Percentiles rank a stretch among this genome's conserved stretches.
These are phyloP conservation scores for Dinothrombium tinctorium DNA, from an alignment of 1,140 invertebrate genomes.

Conservation along the genomic window DNA sequence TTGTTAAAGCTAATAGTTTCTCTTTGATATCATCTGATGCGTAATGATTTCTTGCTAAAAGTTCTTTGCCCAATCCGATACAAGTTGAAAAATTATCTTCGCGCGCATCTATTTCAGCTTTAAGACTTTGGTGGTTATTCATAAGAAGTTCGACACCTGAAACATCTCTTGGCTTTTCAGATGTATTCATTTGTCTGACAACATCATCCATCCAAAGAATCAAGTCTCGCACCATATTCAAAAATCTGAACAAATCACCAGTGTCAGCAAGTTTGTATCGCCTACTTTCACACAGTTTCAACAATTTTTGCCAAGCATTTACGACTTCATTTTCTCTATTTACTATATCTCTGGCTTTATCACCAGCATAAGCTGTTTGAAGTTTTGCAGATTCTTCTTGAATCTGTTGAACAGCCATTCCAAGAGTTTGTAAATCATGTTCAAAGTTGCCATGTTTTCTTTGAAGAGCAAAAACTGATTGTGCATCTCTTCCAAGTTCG, in stretches of 20 bases:
- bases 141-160: conserved; percentile 94
- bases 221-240: conserved; percentile 84
- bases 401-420: conserved; percentile 70
- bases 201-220: conserved; percentile 99
- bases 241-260: conserved; percentile 88
- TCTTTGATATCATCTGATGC: conserved; percentile 73
- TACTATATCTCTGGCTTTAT: conserved; percentile 84
- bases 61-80: conserved; percentile 79
- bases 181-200: conserved; percentile 87
- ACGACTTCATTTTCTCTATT: conserved; percentile 82
- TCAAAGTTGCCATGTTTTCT: conserved; percentile 87
- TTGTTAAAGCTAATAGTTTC: conserved; percentile 66
- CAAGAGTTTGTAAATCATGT: conserved; percentile 75
- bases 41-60: conserved; percentile 81
- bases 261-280: conserved; percentile 68
- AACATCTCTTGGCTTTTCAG: conserved; percentile 90
- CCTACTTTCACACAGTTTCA: conserved; percentile 57
- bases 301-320: conserved; percentile 77
- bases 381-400: conserved; percentile 72
- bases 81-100: conserved; percentile 92
- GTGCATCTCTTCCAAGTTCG: conserved; percentile 87
- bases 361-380: conserved; percentile 86
- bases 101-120: conserved; percentile 94
- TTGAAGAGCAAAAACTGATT: conserved; percentile 76
- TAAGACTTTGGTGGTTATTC: conserved; percentile 97